Conservation (phyloP, 2,797 vertebrate genomes). For the Phyllotis vaccarum region DNA sequence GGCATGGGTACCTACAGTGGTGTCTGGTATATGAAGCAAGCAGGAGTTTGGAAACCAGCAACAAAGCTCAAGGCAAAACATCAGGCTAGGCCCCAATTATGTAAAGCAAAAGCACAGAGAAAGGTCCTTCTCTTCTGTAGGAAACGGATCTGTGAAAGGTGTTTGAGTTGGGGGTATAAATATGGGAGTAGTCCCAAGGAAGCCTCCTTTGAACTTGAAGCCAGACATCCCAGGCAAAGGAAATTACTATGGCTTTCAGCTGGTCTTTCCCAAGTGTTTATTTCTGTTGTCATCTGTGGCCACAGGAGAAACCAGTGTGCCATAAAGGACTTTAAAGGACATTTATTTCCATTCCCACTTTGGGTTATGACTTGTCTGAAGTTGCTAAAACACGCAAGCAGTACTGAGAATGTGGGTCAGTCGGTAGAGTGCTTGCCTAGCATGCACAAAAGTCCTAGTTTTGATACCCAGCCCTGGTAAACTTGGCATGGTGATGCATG, state of each 20-base stretch:
- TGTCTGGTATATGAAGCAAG: fast-evolving
- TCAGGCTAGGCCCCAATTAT: neutral
- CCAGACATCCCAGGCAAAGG: neutral
- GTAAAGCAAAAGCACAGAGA: neutral
- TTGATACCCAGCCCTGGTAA: neutral
- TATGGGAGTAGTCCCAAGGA: neutral
- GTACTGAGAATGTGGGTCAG: neutral
- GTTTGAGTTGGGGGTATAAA: neutral
- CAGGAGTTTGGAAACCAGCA: neutral
- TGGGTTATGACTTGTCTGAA: neutral
- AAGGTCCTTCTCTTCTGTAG: neutral
- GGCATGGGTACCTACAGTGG: neutral
- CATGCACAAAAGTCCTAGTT: neutral
- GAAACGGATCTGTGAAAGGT: neutral
- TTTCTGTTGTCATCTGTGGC: neutral
- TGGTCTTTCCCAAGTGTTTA: neutral
- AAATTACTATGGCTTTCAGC: neutral
- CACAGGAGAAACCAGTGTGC: neutral
- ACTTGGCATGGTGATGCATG: neutral
- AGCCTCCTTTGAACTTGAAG: neutral
- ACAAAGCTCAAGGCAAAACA: neutral
- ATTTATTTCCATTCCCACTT: neutral
- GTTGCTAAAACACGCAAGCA: neutral
- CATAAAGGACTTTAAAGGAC: neutral
- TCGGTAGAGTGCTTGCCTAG: neutral